Conservation (phyloP, 2,797 vertebrate species). For the Thalassophryne amazonica region DNA sequence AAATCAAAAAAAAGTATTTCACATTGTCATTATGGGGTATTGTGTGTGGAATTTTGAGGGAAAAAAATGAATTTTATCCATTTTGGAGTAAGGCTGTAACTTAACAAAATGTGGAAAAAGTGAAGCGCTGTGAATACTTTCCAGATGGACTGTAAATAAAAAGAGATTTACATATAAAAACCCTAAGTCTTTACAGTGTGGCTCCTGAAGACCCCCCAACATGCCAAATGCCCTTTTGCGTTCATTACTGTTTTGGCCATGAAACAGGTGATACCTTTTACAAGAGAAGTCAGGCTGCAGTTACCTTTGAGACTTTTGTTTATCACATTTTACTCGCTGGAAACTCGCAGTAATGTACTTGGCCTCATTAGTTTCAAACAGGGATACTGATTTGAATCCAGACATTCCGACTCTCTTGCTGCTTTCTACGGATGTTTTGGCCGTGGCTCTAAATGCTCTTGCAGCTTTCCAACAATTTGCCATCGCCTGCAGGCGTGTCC, state of each 20-base stretch:
- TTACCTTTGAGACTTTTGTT: conserved; percentile 26
- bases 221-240: too few relatives aligned
- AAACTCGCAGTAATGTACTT: conserved; percentile 7
- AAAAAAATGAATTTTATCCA: too few relatives aligned
- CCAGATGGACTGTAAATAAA: too few relatives aligned
- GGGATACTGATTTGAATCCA: not conserved
- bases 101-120: too few relatives aligned
- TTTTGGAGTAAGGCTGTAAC: too few relatives aligned
- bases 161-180: too few relatives aligned
- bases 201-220: too few relatives aligned
- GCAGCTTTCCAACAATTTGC: conserved; percentile 2
- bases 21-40: too few relatives aligned
- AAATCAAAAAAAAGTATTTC: too few relatives aligned
- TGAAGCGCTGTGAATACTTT: too few relatives aligned
- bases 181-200: too few relatives aligned
- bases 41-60: too few relatives aligned
- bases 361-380: not conserved
- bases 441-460: conserved; percentile 1
- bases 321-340: conserved; percentile 10
- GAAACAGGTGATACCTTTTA: conserved; percentile 7
- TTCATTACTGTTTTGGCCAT: conserved; percentile 28
- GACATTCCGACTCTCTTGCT: not conserved
- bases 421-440: not conserved
- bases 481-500: conserved; percentile 33
- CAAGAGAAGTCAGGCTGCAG: conserved; percentile 5